These are phyloP conservation scores for Catocala sponsa DNA, from an alignment of 2,888 invertebrate species.

Conservation along the genomic window DNA sequence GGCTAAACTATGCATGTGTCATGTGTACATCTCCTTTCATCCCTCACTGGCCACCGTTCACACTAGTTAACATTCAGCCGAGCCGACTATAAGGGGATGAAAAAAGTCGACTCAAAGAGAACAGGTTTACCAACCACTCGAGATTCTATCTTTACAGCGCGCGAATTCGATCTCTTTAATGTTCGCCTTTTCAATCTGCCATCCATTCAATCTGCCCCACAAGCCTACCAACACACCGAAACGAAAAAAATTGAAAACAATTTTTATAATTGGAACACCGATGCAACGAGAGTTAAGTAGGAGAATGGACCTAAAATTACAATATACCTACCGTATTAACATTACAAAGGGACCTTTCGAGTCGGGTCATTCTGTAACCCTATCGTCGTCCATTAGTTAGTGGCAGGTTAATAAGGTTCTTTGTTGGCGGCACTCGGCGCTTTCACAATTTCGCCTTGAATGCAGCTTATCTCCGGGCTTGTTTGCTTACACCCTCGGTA, in stretches of 20 bases:
- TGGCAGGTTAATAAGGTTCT: constrained; percentile 84
- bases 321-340: constrained; percentile 65
- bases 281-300: constrained; percentile 41
- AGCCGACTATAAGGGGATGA: constrained; percentile 66
- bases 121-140: constrained; percentile 61
- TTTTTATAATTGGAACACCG: constrained; percentile 51
- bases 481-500: constrained; percentile 74
- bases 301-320: constrained; percentile 66
- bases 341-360: constrained; percentile 68
- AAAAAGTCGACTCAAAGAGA: constrained; percentile 73
- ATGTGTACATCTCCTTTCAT: constrained; percentile 84
- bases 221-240: constrained; percentile 7
- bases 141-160: constrained; percentile 71
- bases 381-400: constrained; percentile 82
- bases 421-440: constrained; percentile 73
- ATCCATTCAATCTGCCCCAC: constrained; percentile 10
- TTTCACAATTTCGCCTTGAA: constrained; percentile 83
- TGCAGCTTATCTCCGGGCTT: constrained; percentile 80
- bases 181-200: constrained; percentile 51
- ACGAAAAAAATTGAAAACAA: constrained; percentile 31
- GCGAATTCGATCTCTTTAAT: constrained; percentile 73
- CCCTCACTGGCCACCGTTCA: constrained; percentile 69
- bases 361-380: constrained; percentile 72
- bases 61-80: constrained; percentile 69
- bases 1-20: constrained; percentile 82